Evolutionary conservation across 64 coral and sea anemone genomes (phyloP), one percentile per base, ranked within the genome.

Genomic region (Montipora sp.): DNA sequence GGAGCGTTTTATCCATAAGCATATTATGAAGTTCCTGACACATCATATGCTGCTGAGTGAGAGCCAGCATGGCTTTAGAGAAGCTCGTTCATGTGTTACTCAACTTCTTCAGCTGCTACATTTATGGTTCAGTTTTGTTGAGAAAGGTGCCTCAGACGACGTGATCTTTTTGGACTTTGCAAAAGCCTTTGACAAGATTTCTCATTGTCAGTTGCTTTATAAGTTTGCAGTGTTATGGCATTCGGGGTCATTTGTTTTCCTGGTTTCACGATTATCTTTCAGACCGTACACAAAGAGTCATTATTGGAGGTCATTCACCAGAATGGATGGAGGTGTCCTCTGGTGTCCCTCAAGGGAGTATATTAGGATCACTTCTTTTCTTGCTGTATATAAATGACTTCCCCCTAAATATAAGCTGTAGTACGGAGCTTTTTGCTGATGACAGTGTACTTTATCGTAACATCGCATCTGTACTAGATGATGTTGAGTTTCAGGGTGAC

Each of bases 81-180:
- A 78, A 78, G 75, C 75, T 48, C 15, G 75, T 51, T 78, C 0
- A 13, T 78, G 75, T 48, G 75, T 78, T 55, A 55, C 51, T 10
- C 51, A 78, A 78, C 47, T 78, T 47, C 75, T 78, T 14, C 44
- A 48, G 44, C 75, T 78, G 75, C 75, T 78, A 78, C 75, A 78
- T 44, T 78, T 1, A 69, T 69, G 66, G 66, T 69, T 14, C 66
- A 55, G 51, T 55, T 8, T 10, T 10, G 0, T 55, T 55, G 51
- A 55, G 51, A 55, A 55, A 6, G 6, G 16, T 69, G 13, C 4
- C 13, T 69, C 66, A 69, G 66, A 21, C 7, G 66, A 14, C 13
- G 66, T 69, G 27, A 5, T 69, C 13, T 69, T 69, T 69, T 15
- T 14, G 13, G 13, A 69, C 16, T 69, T 69, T 69, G 66, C 66